phyloP scores from a whole-genome alignment of 2,888 invertebrate genomes.

The Chaetogeoica ovagalla region DNA sequence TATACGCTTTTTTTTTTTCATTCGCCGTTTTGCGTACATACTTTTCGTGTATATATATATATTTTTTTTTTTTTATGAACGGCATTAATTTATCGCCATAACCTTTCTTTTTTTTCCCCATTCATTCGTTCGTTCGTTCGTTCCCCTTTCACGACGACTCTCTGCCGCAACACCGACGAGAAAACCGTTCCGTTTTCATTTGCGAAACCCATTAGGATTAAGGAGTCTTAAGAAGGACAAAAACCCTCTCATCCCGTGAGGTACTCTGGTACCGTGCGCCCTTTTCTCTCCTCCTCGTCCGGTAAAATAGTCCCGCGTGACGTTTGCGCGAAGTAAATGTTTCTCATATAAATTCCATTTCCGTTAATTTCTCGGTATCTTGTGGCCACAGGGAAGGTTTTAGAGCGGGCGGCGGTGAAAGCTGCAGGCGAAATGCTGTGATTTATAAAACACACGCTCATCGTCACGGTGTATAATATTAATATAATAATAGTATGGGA shows the following conservation, averaged over 20 bases:
- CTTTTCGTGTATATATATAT: constrained; percentile 26
- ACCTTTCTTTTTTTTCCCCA: constrained; percentile 10
- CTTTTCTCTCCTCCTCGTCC: constrained; percentile 27
- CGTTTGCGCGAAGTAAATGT: constrained; percentile 42
- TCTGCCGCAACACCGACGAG: neutral
- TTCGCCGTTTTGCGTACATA: constrained; percentile 18
- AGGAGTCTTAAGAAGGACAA: constrained; percentile 50
- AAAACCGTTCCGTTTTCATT: constrained; percentile 45
- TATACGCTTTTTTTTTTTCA: constrained; percentile 18
- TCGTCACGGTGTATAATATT: constrained; percentile 6
- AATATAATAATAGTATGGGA: constrained; percentile 22
- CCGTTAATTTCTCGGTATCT: constrained; percentile 48
- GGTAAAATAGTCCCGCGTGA: constrained; percentile 44
- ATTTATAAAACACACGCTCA: constrained; percentile 46
- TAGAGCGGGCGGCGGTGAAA: constrained; percentile 1
- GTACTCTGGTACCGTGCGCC: neutral
- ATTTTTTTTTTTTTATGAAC: constrained; percentile 19
- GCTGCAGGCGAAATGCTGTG: constrained; percentile 32
- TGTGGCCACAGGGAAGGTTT: constrained; percentile 15
- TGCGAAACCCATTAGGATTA: constrained; percentile 49
- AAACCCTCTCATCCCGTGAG: constrained; percentile 11
- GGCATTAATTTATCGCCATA: constrained; percentile 49
- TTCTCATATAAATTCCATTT: constrained; percentile 51
- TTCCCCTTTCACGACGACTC: constrained; percentile 11
- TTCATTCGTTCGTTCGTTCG: neutral